A percentile compares a stretch with the other conserved stretches of the same genome.
phyloP scores from a whole-genome alignment of 2,888 invertebrate species.

The Julus scandinavius region DNA sequence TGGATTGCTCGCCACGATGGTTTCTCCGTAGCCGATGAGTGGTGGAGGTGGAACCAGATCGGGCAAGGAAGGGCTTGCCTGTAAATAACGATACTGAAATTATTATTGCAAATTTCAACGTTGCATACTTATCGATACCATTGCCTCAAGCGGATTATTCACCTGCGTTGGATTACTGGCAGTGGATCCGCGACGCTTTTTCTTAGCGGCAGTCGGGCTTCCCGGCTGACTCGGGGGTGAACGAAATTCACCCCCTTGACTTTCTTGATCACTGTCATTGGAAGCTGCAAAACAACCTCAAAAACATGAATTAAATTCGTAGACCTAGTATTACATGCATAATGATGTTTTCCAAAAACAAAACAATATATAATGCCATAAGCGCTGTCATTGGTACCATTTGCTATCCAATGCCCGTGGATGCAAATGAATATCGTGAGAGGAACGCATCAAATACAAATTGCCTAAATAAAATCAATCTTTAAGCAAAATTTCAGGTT shows the following conservation, averaged over 20 bases:
- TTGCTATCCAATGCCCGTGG: too few relatives aligned
- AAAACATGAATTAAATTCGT: not conserved
- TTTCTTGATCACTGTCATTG: conserved; percentile 57
- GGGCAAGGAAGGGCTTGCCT: conserved; percentile 71
- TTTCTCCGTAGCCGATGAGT: conserved; percentile 79
- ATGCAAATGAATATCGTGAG: too few relatives aligned
- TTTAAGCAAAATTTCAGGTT: not conserved
- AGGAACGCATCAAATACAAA: too few relatives aligned
- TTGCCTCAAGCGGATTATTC: not conserved
- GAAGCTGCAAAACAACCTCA: conserved; percentile 33
- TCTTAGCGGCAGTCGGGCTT: conserved; percentile 86
- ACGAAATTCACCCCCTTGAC: conserved; percentile 54
- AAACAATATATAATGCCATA: too few relatives aligned
- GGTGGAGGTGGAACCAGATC: conserved; percentile 85
- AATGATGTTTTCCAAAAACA: not conserved
- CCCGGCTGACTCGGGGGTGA: conserved; percentile 68
- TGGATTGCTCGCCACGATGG: conserved; percentile 93
- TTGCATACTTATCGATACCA: too few relatives aligned
- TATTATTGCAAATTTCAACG: not conserved
- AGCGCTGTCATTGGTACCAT: too few relatives aligned
- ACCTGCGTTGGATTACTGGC: conserved; percentile 57
- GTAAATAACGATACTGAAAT: not conserved
- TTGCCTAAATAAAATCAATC: too few relatives aligned
- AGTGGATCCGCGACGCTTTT: conserved; percentile 78
- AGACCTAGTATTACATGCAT: not conserved